Evolutionary conservation across 2,113 vertebrate species (phyloP).

Genomic region (Diglossa brunneiventris): DNA sequence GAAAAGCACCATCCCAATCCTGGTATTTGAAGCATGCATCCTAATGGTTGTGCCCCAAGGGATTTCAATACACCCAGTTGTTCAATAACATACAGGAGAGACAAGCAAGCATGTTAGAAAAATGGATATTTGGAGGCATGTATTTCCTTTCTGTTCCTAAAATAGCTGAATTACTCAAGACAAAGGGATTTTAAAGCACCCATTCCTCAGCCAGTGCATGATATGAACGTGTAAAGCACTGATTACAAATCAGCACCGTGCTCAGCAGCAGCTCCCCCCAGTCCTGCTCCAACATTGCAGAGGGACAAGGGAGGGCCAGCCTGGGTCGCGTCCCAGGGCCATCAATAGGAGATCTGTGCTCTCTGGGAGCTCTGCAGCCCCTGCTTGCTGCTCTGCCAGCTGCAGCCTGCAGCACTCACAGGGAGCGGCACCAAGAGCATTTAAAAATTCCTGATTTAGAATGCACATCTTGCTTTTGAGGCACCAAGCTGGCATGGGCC

Average conservation of each 20-base stretch:
- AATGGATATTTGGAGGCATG: not conserved
- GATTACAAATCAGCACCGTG: not conserved
- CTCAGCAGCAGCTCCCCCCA: not conserved
- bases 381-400: not conserved
- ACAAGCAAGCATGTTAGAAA: not conserved
- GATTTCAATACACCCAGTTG: not conserved
- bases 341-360: not conserved
- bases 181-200: not conserved
- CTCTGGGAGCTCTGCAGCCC: not conserved
- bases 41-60: not conserved
- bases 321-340: not conserved
- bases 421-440: not conserved
- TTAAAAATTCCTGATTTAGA: not conserved
- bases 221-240: not conserved
- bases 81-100: not conserved
- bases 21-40: not conserved
- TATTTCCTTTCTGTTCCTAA: not conserved
- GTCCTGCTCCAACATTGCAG: not conserved
- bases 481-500: not conserved
- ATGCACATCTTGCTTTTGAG: not conserved
- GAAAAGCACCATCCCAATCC: not conserved
- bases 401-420: not conserved
- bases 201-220: not conserved
- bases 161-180: not conserved
- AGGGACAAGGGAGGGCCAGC: not conserved